Evolutionary conservation across 2,113 vertebrate species (phyloP), one percentile per base, ranked within the genome.

Genomic region (Rhinolophus sinicus): DNA sequence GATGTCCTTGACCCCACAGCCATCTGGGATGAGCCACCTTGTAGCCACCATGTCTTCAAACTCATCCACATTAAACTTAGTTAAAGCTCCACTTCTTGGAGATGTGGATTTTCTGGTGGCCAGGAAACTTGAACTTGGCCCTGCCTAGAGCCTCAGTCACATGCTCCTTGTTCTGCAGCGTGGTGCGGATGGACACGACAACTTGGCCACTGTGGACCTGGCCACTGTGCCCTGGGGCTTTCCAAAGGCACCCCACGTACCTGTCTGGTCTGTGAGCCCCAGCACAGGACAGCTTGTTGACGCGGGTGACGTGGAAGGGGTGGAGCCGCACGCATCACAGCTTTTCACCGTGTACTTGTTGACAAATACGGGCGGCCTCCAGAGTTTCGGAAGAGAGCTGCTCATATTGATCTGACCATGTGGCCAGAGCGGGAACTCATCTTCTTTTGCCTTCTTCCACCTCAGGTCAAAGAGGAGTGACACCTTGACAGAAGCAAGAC

Each of bases 231-330:
- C 99, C 97, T 99, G 99, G 7, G 99, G 99, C 95, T 99, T 99
- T 4, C 99, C 99, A 56, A 99, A 99, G 15, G 99, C 99, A 50
- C 54, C 99, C 0, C 99, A 98, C 99, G 99, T 99, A 2, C 99
- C 99, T 5, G 99, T 99, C 98, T 99, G 97, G 97, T 99, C 99
- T 97, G 99, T 50, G 11, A 50, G 47, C 47, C 47, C 99, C 21
- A 9, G 99, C 99, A 15, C 99, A 99, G 80, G 99, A 99, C 44
- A 99, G 98, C 98, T 99, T 99, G 98, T 99, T 99, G 99, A 99
- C 99, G 9, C 12, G 47, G 47, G 99, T 99, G 1, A 50, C 99
- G 99, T 50, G 99, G 56, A 99, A 99, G 82, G 99, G 99, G 85
- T 99, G 99, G 84, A 99, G 99, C 8, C 99, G 21, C 19, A 8